These are phyloP conservation scores for Hymenochirus boettgeri DNA, from an alignment of 2,113 vertebrate species.

Conservation along the genomic window DNA sequence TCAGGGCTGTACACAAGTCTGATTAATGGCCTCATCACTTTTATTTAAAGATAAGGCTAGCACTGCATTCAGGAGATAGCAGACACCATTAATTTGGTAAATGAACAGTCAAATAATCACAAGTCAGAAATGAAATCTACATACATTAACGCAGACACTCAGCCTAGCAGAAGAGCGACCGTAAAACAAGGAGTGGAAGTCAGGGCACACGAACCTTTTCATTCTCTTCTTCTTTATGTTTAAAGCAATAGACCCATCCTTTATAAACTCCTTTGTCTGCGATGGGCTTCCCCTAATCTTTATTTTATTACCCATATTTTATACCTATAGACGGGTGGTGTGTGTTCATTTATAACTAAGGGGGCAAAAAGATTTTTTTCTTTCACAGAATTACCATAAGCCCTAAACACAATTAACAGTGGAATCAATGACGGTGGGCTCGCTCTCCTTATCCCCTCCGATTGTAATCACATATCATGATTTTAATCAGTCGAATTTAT, in stretches of 20 bases:
- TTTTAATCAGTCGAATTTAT: conserved; percentile 3
- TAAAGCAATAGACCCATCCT: conserved; percentile 30
- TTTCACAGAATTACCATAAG: not conserved
- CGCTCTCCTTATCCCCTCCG: not conserved
- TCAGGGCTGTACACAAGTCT: conserved; percentile 97
- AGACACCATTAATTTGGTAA: conserved; percentile 96
- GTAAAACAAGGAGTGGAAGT: conserved; percentile 55
- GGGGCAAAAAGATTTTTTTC: not conserved
- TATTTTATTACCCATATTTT: no score
- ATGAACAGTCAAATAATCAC: conserved; percentile 99
- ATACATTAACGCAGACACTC: conserved; percentile 94
- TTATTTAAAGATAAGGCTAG: conserved; percentile 99
- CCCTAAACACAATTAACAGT: not conserved
- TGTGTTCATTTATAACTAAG: no score
- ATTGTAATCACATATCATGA: not conserved
- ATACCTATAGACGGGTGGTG: no score
- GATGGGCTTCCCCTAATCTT: not conserved
- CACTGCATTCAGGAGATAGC: conserved; percentile 99
- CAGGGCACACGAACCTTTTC: conserved; percentile 64
- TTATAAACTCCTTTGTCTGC: not conserved
- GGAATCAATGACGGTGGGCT: not conserved
- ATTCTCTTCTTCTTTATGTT: conserved; percentile 65
- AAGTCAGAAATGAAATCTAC: conserved; percentile 99
- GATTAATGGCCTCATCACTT: conserved; percentile 99
- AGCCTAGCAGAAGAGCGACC: conserved; percentile 71